Evolutionary conservation across 2,888 invertebrate species (phyloP).

Genomic region (Campoplex nolae): DNA sequence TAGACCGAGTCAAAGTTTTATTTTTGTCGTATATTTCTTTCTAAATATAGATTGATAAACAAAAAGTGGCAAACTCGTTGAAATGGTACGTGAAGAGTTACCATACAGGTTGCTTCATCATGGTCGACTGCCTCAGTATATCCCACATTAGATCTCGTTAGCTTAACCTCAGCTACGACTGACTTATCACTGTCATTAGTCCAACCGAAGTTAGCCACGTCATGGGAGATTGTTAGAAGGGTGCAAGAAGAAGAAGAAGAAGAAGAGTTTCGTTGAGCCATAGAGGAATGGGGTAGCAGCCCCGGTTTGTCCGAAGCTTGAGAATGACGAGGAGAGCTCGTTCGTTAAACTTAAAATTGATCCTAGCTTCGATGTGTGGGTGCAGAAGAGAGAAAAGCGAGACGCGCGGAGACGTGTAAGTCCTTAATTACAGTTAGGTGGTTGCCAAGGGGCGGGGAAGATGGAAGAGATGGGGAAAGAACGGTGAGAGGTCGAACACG

Average conservation of each 20-base stretch:
- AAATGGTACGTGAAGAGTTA: not conserved
- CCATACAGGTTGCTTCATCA: conserved; percentile 13
- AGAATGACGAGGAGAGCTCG: conserved; percentile 74
- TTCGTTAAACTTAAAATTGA: conserved; percentile 81
- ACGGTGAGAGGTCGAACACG: conserved; percentile 50
- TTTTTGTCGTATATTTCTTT: not conserved
- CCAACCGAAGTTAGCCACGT: conserved; percentile 64
- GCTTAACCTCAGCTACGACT: conserved; percentile 65
- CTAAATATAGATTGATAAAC: not conserved
- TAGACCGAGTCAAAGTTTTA: not conserved
- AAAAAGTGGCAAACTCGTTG: not conserved
- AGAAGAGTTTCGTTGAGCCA: conserved; percentile 22
- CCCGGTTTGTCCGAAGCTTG: conserved; percentile 44
- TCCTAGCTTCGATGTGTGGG: conserved; percentile 73
- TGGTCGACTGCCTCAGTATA: conserved; percentile 4
- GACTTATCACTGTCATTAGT: conserved; percentile 71
- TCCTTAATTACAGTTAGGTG: conserved; percentile 71
- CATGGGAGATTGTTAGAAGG: conserved; percentile 46
- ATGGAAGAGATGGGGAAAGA: conserved; percentile 52
- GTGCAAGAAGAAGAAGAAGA: conserved; percentile 28
- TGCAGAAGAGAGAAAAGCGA: conserved; percentile 47
- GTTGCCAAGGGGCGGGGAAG: conserved; percentile 54
- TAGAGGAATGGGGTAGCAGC: conserved; percentile 12
- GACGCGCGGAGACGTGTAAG: conserved; percentile 65
- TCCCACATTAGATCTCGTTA: conserved; percentile 60